Evolutionary conservation across 2,113 vertebrate species (phyloP), one percentile per base, ranked within the genome.

Genomic region (Atractosteus spatula): DNA sequence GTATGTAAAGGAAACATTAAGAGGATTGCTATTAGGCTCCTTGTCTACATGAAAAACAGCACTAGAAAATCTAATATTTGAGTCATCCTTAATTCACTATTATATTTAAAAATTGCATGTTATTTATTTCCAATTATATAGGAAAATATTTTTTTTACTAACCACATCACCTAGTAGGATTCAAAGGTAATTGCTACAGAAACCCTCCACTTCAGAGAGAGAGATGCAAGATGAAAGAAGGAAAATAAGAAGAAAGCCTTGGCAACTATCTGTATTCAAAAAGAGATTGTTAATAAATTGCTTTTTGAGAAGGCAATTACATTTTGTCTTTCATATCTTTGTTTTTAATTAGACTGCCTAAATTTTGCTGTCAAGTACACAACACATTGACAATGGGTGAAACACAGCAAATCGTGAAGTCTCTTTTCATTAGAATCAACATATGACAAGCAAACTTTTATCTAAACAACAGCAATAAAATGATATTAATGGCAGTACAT

Each of bases 381-480:
- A 65, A 55, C 8, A n/a, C 29, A 51, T 66, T 66, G 61, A 69
- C 67, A 69, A 55, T 41, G 45, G 68, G 55, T 51, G 62, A 75
- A 54, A 56, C 47, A n/a, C 55, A 65, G 68, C 14, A 72, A 29
- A 45, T 66, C 62, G 42, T 45, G 41, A 66, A 67, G 66, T 16
- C 65, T 67, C 51, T 29, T 66, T 80, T 74, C 74, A 74, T 79
- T 74, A 68, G 59, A 44, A 65, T 76, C 76, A 79, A 63, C 70
- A 14, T 47, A 17, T 76, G 79, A 78, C 79, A 79, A 74, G 70
- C 76, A 71, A 77, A 75, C 70, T 71, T 12, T 66, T 66, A 54
- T 70, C 43, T 66, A 70, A 74, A 55, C 16, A 63, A 67, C 41
- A 16, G 45, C 41, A 44, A 57, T 66, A 72, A 72, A 64, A 14